Base-by-base conservation (phyloP, 1,140 invertebrate genomes). In the Brachionus paranguensis region DNA sequence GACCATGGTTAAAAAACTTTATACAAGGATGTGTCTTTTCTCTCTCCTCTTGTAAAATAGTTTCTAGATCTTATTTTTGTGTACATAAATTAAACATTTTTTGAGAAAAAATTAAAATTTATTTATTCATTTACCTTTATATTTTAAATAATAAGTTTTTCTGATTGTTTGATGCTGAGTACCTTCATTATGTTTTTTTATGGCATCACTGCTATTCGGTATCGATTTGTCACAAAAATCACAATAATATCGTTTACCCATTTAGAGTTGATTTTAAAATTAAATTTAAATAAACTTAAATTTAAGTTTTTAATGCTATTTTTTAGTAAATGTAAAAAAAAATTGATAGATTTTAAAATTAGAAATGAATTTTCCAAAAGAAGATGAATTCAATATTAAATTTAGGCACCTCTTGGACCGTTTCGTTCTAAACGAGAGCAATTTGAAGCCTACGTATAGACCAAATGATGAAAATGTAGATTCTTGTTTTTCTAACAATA, bases 221-320 rank as follows among this genome's bases (percentile, higher is more conserved):
- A 81, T 68, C 8, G 53, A 37, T 37, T 81, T 81, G 37, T 81
- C 78, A 68, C 78, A 81, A 81, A 81, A 81, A 27, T 81, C 78
- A 68, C 78, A 81, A 81, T 81, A 81, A 81, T 81, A 81, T 20
- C 78, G 10, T 64, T 81, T 81, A 10, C 78, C 78, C 78, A 81
- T 81, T 10, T 20, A 70, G 11, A 65, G 27, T 37, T 1, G 6
- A 70, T 41, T 70, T n/a, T 70, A 29, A 41, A 70, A 29, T 37
- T 70, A 12, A 29, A 68, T n/a, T n/a, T 1, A 65, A 65, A n/a
- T 27, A 17, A 65, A 65, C 20, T 24, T 12, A 65, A 70, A 27
- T 70, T 70, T n/a, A 70, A 70, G 65, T 70, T 74, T 8, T 45
- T 74, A 47, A 43, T 43, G 41, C 70, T 45, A 17, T 17, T 43